Evolutionary conservation across 2,888 invertebrate species (phyloP), one percentile per base, ranked within the genome.

Genomic region (Catocala fraxini): DNA sequence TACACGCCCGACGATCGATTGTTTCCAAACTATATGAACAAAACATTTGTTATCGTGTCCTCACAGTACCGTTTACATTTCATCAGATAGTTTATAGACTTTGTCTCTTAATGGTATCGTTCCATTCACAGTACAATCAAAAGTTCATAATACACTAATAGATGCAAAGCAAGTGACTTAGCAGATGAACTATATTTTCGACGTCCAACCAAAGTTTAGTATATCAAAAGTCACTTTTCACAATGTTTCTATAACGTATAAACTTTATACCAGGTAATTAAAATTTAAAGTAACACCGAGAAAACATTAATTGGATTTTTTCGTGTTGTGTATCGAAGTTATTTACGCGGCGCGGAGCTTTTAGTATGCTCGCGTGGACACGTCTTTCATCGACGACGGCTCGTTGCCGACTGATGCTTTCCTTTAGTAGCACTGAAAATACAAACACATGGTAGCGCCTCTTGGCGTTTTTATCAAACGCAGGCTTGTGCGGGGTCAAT

Each of bases 381-480:
- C 89, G 81, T 84, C 77, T 71, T 51, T 43, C 69, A 63, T 59
- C 71, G 63, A 68, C 76, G 82, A 81, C 85, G 84, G 84, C 81
- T 72, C 75, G 82, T 63, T 81, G 87, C 86, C 86, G 88, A 92
- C 92, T 92, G 86, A 73, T 75, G 72, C 79, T 83, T 83, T 81
- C 72, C 81, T 84, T 84, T 83, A 83, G 81, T 63, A 58, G 63
- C 58, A 70, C 89, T 89, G 90, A 90, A 91, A 90, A 86, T 83
- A 86, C 83, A 81, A 87, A 79, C 87, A 86, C 85, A 83, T 83
- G 84, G 82, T 79, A 72, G 68, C 75, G 60, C 74, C 88, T 86
- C 87, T 84, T 85, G 82, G 86, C 83, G 72, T 83, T 90, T 90
- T 87, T 89, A 83, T 87, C 85, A 89, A 84, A 86, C 83, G 80